Base-by-base conservation (phyloP, 1,140 invertebrate genomes). In the Coptotermes formosanus region DNA sequence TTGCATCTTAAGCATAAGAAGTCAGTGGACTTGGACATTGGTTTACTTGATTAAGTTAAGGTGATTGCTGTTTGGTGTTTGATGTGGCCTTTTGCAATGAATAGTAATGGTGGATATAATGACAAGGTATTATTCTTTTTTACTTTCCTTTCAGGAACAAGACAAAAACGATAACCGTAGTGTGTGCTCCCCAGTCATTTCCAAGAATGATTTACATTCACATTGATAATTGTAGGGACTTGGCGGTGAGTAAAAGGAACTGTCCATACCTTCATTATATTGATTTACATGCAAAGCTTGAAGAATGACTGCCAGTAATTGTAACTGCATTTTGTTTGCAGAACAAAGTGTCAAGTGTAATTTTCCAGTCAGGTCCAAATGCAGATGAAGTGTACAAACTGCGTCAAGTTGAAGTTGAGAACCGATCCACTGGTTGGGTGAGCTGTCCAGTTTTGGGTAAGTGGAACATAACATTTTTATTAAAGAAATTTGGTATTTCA, bases 201-300 rank as follows among this genome's bases (percentile, higher is more conserved):
- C 95, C 95, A 3, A 92, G 92, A 82, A 93, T 96, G 85, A 90
- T 98, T 7, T 96, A 96, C 88, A 93, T 99, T 45, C 97, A 99
- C 89, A 95, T 99, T 85, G 98, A 99, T 90, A 99, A 99, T 89
- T 96, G 96, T 87, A 93, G 97, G 82, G 98, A 99, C 91, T 93
- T 97, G 87, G 95, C 94, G 90, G 97, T 97, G 90, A 93, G 93
- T 92, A 86, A 81, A 55, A 81, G 59, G 82, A 85, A 55, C 23
- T 82, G n/a, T 64, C 85, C 82, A 3, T 48, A 87, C 86, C 9
- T 4, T 81, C 19, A 16, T 19, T 0, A 55, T 55, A 55, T 19
- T 55, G 14, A 55, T 12, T 55, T 55, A 1, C 14, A 19, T 55
- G 52, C 19, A 21, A 55, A 55, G 19, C 19, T 55, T 16, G 16